Conservation (phyloP, 2,113 vertebrate genomes). For the Mionectes macconnelli region DNA sequence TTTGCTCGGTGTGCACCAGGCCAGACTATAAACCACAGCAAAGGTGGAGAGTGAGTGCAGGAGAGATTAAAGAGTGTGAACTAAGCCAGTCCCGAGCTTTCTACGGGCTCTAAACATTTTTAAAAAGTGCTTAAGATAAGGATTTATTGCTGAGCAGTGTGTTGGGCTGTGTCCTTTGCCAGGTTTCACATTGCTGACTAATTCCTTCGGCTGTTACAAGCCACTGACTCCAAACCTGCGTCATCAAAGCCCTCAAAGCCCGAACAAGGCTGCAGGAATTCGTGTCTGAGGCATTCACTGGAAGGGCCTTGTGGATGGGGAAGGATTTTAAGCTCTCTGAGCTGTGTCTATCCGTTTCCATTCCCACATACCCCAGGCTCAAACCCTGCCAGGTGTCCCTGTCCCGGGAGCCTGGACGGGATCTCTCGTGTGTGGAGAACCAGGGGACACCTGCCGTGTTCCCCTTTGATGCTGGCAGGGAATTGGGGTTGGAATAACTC, state of each 20-base stretch:
- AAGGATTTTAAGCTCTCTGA: background rate
- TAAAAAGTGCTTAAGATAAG: background rate
- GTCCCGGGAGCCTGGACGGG: background rate
- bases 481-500: background rate
- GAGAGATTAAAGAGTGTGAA: background rate
- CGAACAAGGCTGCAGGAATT: background rate
- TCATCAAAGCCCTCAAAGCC: background rate
- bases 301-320: accelerated
- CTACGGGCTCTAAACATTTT: background rate
- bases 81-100: background rate
- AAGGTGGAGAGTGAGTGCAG: background rate
- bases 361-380: background rate
- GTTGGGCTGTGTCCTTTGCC: background rate
- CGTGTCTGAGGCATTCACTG: background rate
- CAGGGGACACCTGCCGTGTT: background rate
- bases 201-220: background rate
- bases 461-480: background rate
- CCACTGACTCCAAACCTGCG: background rate
- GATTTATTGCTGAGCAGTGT: background rate
- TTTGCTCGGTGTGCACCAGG: accelerated
- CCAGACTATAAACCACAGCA: background rate
- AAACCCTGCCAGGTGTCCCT: accelerated
- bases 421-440: background rate
- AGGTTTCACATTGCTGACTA: background rate
- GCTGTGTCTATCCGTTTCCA: accelerated